Conservation (phyloP, 2,797 vertebrate species). For the Octomys mimax region DNA sequence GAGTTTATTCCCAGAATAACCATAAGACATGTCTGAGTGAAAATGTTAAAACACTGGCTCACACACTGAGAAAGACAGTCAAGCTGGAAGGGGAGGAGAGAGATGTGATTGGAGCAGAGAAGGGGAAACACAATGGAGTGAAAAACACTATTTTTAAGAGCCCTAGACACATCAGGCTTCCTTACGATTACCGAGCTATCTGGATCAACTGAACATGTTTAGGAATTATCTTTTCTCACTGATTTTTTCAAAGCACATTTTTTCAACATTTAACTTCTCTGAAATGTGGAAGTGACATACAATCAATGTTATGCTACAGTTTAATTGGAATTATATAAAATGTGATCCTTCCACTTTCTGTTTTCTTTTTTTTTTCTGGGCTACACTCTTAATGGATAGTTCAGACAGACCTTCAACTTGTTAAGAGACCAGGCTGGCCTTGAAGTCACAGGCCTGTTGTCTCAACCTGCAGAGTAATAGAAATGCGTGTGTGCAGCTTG, state of each 20-base stretch:
- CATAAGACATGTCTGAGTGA: not conserved
- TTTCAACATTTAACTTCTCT: constrained; percentile 39
- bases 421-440: not conserved
- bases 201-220: not conserved
- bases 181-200: not conserved
- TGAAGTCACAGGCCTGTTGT: not conserved
- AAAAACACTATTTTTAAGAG: not conserved
- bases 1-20: constrained; percentile 63
- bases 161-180: not conserved
- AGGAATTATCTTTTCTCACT: not conserved
- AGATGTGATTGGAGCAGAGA: not conserved
- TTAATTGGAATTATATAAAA: not conserved
- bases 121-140: not conserved
- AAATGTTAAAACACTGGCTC: constrained; percentile 60
- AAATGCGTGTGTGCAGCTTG: not conserved
- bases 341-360: not conserved
- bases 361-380: not conserved
- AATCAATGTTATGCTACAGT: not conserved
- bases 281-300: constrained; percentile 5
- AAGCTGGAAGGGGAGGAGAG: not conserved
- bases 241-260: constrained; percentile 15
- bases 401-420: no score
- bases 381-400: not conserved
- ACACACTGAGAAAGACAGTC: not conserved
- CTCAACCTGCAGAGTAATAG: not conserved